Percentiles rank a stretch among this genome's conserved stretches.
These are phyloP conservation scores for Ephydatia muelleri DNA, from an alignment of 37 sponge, comb jelly and placozoan species.

Conservation along the genomic window DNA sequence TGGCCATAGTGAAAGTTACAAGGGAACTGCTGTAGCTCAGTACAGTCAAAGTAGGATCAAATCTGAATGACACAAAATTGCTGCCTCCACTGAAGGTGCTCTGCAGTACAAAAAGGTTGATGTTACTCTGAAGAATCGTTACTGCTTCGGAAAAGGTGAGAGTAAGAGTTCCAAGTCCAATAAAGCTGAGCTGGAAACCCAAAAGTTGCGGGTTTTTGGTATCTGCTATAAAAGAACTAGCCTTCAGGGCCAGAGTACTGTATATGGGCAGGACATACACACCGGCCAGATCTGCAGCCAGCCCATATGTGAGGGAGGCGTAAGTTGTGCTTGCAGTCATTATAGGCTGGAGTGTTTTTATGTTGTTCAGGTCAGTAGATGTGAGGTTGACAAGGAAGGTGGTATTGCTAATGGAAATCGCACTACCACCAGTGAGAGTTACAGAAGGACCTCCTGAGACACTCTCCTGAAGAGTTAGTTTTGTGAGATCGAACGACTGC, in stretches of 20 bases:
- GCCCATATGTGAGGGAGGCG: conserved; percentile 57
- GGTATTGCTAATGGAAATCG: conserved; percentile 22
- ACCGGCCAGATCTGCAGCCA: conserved; percentile 62
- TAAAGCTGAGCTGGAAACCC: conserved; percentile 75
- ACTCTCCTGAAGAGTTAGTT: conserved; percentile 45
- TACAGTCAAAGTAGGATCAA: conserved; percentile 25
- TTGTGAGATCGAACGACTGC: conserved; percentile 59
- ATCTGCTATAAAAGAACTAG: conserved; percentile 53
- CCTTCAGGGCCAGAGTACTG: conserved; percentile 35
- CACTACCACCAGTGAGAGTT: conserved; percentile 66
- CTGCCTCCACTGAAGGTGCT: conserved; percentile 34
- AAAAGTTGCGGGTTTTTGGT: conserved; percentile 54
- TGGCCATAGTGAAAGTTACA: conserved; percentile 13
- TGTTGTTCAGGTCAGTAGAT: conserved; percentile 47
- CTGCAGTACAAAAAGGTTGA: conserved; percentile 52
- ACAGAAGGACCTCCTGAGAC: background rate
- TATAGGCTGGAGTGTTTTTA: conserved; percentile 59
- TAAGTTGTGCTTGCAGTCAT: conserved; percentile 46
- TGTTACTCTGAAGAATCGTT: conserved; percentile 16
- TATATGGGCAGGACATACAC: conserved; percentile 51
- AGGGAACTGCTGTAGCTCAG: conserved; percentile 42
- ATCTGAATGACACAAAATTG: conserved; percentile 9
- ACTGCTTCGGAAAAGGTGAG: conserved; percentile 93
- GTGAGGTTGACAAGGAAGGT: conserved; percentile 33
- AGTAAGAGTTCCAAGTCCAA: conserved; percentile 63